Evolutionary conservation across 2,797 vertebrate genomes (phyloP), one percentile per base, ranked within the genome.

Genomic region (Megalops cyprinoides): DNA sequence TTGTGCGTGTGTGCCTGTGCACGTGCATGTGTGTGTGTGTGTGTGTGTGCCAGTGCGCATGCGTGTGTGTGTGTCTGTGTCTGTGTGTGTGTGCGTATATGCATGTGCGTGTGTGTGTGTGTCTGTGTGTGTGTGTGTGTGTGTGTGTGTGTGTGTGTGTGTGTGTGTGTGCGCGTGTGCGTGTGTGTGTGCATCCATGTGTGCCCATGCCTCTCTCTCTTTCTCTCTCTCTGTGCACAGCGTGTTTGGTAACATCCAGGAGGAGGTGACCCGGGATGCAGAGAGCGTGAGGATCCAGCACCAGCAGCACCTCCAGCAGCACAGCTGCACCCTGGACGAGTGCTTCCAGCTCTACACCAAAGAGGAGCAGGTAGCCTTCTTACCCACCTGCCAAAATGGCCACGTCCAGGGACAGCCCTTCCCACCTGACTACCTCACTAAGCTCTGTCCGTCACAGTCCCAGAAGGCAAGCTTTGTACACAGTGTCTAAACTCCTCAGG

Each of bases 291-390:
- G 83, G 83, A 84, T 12, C 81, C 96, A 96, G 87, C 95, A 95
- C 85, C 91, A 94, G 82, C 94, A 85, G 0, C 95, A 96, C 18
- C 91, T 92, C 73, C 92, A 94, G 85, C 94, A 94, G 85, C 90
- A 93, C 85, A 95, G 89, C 90, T 97, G 95, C 83, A 95, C 95
- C 0, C 76, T 97, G 92, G 94, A 95, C 0, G 95, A 97, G 65
- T 96, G 96, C 84, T 96, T 97, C 82, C 95, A 95, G 88, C 95
- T 96, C 71, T 97, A 96, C 91, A 97, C 96, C 80, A 96, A 96
- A 92, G 96, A 96, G 87, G 96, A 97, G 81, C 95, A 96, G 95
- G 96, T 97, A 34, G 7, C n/a, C n/a, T 6, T 1, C 62, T 6
- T 0, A 34, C 31, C 58, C 58, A 60, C 58, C 58, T 25, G 31